A percentile compares a stretch with the other conserved stretches of the same genome.
Evolutionary conservation across 2,888 invertebrate species (phyloP).

Genomic region (Cryptosula pallasiana): DNA sequence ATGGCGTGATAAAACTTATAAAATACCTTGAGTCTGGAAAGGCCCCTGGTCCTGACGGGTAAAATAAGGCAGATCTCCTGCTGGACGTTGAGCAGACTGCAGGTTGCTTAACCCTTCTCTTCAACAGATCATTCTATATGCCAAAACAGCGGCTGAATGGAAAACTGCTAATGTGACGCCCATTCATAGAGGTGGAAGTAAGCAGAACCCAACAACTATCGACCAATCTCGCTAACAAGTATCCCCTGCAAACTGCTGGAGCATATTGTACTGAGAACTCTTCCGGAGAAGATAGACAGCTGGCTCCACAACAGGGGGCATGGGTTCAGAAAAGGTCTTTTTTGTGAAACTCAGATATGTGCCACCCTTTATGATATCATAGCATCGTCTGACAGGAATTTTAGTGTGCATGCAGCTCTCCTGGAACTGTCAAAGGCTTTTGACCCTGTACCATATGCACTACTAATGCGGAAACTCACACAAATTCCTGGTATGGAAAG

Average conservation of each 20-base stretch:
- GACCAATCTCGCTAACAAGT: too few relatives aligned
- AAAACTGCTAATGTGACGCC: not conserved
- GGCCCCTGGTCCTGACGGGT: not conserved
- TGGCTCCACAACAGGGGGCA: not conserved
- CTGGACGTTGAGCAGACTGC: not conserved
- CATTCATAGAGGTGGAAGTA: not conserved
- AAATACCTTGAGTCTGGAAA: too few relatives aligned
- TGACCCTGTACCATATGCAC: not conserved
- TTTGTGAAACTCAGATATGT: slow-evolving; percentile 10
- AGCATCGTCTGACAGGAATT: not conserved
- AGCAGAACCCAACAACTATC: not conserved
- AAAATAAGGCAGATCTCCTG: not conserved
- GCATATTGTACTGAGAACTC: not conserved
- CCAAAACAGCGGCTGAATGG: too few relatives aligned
- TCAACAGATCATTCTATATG: not conserved
- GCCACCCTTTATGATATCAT: slow-evolving; percentile 1
- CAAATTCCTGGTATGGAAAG: not conserved
- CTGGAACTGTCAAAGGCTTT: slow-evolving; percentile 3
- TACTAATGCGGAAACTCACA: slow-evolving; percentile 10
- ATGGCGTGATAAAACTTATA: too few relatives aligned
- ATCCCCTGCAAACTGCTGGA: not conserved
- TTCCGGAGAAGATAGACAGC: not conserved
- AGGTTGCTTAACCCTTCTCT: too few relatives aligned
- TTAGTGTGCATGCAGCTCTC: not conserved
- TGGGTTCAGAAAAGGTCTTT: slow-evolving; percentile 1